Percentiles rank a stretch among this genome's conserved stretches.
phyloP scores from a whole-genome alignment of 2,797 vertebrate species.

The Sebastes paucispinis region DNA sequence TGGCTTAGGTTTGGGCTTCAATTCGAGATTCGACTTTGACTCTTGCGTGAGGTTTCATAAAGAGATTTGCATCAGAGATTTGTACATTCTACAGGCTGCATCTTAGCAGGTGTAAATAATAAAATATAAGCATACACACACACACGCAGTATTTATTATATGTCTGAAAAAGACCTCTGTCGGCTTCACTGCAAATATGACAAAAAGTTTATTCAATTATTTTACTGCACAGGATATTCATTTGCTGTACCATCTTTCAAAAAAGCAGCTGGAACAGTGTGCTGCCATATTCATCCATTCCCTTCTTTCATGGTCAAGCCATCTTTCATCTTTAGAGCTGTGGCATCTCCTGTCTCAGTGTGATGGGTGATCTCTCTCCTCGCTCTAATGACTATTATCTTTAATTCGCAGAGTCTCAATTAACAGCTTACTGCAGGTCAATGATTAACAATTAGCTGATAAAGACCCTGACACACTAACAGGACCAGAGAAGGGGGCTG shows the following conservation, averaged over 20 bases:
- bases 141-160: not conserved
- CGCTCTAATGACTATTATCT: slow-evolving; percentile 65
- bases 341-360: slow-evolving; percentile 42
- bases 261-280: not conserved
- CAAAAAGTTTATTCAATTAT: not conserved
- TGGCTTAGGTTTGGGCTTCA: not conserved
- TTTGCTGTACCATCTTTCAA: not conserved
- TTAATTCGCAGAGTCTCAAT: slow-evolving; percentile 68
- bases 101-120: not conserved
- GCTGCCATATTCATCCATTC: slow-evolving; percentile 17
- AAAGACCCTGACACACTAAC: slow-evolving; percentile 54
- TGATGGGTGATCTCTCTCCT: slow-evolving; percentile 61
- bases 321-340: slow-evolving; percentile 44
- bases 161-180: not conserved
- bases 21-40: not conserved
- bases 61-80: not conserved
- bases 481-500: slow-evolving; percentile 1
- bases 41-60: not conserved
- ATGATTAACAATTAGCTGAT: slow-evolving; percentile 70
- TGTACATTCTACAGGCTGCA: not conserved
- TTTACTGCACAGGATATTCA: not conserved
- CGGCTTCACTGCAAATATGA: not conserved
- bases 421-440: slow-evolving; percentile 71
- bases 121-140: not conserved
- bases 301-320: slow-evolving; percentile 21